phyloP scores from a whole-genome alignment of 2,113 vertebrate genomes.

The Hippocampus abdominalis region DNA sequence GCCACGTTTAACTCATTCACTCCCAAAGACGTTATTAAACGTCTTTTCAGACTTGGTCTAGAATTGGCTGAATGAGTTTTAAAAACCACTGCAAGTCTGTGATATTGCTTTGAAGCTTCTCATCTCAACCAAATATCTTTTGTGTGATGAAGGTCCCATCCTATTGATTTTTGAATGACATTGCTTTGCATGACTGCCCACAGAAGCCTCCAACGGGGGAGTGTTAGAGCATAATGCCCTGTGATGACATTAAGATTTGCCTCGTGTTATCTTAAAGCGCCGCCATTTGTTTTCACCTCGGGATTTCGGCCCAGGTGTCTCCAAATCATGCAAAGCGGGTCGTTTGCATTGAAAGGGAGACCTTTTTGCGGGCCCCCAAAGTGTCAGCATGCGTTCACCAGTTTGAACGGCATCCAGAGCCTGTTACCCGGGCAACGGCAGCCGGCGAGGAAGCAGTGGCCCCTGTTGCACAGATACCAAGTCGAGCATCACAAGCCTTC shows the following conservation, averaged over 20 bases:
- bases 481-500: not conserved
- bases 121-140: not conserved
- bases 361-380: not conserved
- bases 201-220: not conserved
- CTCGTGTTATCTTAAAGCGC: not conserved
- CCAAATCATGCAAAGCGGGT: not conserved
- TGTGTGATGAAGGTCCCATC: too few species aligned
- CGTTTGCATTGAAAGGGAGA: not conserved
- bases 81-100: too few species aligned
- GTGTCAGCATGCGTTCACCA: not conserved
- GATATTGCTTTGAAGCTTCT: not conserved
- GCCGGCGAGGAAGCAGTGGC: not conserved
- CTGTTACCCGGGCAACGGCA: not conserved
- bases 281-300: not conserved
- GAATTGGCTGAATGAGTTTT: too few species aligned
- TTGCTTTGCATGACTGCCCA: not conserved
- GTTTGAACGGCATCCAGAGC: not conserved
- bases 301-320: not conserved
- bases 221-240: not conserved
- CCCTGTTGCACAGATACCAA: not conserved
- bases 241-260: not conserved
- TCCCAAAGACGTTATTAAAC: too few species aligned
- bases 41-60: too few species aligned
- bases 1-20: too few species aligned
- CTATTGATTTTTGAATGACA: not conserved